Conservation (phyloP, 2,888 invertebrate species). For the Rhogogaster chlorosoma region DNA sequence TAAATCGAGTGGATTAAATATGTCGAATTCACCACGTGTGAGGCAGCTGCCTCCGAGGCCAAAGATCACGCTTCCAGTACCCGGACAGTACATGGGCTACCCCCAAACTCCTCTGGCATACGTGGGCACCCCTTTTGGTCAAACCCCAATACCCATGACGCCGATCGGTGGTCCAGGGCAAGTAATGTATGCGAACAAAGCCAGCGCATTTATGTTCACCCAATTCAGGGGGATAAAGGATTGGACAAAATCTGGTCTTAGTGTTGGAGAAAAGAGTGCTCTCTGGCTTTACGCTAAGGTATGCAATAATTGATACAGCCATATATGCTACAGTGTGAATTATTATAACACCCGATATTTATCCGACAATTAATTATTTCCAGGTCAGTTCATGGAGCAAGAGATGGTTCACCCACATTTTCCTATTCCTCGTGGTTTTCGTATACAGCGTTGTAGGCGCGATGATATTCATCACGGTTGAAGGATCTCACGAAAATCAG, state of each 20-base stretch:
- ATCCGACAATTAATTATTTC: not conserved
- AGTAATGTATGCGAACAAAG: conserved; percentile 83
- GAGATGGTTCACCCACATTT: conserved; percentile 94
- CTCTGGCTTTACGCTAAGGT: conserved; percentile 90
- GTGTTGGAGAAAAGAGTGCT: conserved; percentile 90
- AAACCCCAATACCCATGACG: conserved; percentile 75
- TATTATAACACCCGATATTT: not conserved
- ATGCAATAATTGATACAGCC: too few relatives aligned
- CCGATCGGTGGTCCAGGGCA: conserved; percentile 74
- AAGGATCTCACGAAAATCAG: conserved; percentile 81
- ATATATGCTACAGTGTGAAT: not conserved
- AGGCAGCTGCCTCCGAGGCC: conserved; percentile 69
- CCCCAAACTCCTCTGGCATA: conserved; percentile 71
- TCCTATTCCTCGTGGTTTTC: conserved; percentile 88
- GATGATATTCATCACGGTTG: conserved; percentile 87
- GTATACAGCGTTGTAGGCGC: conserved; percentile 92
- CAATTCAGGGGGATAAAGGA: conserved; percentile 90
- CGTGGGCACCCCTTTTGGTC: conserved; percentile 69
- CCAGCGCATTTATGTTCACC: conserved; percentile 89
- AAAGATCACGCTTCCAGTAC: conserved; percentile 72
- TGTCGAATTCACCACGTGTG: conserved; percentile 67
- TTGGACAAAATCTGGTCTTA: conserved; percentile 90
- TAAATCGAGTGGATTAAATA: conserved; percentile 47
- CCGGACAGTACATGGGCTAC: conserved; percentile 70
- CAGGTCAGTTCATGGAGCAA: conserved; percentile 85